Conservation (phyloP, 2,888 invertebrate species). For the Drosophila suboccidentalis region DNA sequence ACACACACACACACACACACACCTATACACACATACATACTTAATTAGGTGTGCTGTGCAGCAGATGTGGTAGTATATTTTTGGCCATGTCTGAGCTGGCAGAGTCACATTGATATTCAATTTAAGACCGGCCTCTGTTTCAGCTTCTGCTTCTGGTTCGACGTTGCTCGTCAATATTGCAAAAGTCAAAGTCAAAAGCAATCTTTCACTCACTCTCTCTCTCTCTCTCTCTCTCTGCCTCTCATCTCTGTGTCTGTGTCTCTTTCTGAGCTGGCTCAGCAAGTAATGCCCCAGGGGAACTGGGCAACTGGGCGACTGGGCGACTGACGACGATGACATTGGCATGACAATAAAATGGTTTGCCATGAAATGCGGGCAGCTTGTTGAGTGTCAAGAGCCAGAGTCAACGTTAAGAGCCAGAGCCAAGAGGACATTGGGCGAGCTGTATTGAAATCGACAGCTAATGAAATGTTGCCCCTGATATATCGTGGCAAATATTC, state of each 20-base stretch:
- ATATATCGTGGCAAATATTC: slow-evolving; percentile 31
- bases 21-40: slow-evolving; percentile 20
- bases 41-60: slow-evolving; percentile 49
- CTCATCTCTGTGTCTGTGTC: not conserved
- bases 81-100: slow-evolving; percentile 13
- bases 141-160: slow-evolving; percentile 13
- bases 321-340: slow-evolving; percentile 44
- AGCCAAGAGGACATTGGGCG: slow-evolving; percentile 25
- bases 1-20: slow-evolving; percentile 7
- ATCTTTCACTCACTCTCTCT: slow-evolving; percentile 1
- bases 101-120: slow-evolving; percentile 49
- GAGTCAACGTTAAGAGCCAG: slow-evolving; percentile 1
- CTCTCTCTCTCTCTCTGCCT: not conserved
- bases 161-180: slow-evolving; percentile 38
- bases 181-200: slow-evolving; percentile 51
- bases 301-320: slow-evolving; percentile 36
- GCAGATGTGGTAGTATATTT: slow-evolving; percentile 40
- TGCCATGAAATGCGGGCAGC: slow-evolving; percentile 30
- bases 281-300: slow-evolving; percentile 49
- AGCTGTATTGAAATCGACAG: slow-evolving; percentile 58
- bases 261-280: slow-evolving; percentile 52
- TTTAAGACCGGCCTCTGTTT: slow-evolving; percentile 34
- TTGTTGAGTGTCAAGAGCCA: slow-evolving; percentile 36
- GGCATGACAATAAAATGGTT: slow-evolving; percentile 53
- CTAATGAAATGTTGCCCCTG: slow-evolving; percentile 57